These are phyloP conservation scores for Notodonta ziczac DNA, from an alignment of 2,888 invertebrate genomes.

Conservation along the genomic window DNA sequence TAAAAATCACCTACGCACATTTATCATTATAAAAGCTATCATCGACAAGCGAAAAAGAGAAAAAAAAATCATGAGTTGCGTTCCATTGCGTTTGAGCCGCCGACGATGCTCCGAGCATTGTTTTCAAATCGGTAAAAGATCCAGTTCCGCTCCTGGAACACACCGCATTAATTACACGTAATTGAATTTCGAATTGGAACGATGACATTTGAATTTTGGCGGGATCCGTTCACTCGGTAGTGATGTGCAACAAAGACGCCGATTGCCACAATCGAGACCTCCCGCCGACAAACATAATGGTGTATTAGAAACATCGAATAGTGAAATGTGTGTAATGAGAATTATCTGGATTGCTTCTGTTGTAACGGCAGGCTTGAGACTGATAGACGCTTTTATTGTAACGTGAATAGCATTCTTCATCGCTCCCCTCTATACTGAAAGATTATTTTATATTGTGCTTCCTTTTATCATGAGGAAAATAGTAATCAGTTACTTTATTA, in stretches of 20 bases:
- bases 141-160: conserved; percentile 75
- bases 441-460: conserved; percentile 76
- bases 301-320: conserved; percentile 76
- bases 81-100: conserved; percentile 65
- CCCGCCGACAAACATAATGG: conserved; percentile 76
- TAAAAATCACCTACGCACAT: conserved; percentile 36
- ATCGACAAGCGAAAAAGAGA: conserved; percentile 51
- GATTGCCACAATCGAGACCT: conserved; percentile 74
- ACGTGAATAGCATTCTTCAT: conserved; percentile 75
- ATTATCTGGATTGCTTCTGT: conserved; percentile 83
- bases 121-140: conserved; percentile 77
- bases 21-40: conserved; percentile 52
- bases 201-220: conserved; percentile 86
- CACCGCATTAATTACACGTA: conserved; percentile 85
- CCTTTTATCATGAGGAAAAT: conserved; percentile 72
- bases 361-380: conserved; percentile 71
- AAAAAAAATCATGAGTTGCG: conserved; percentile 64
- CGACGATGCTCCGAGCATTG: conserved; percentile 67
- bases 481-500: conserved; percentile 80
- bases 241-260: conserved; percentile 79
- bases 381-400: conserved; percentile 70
- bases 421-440: conserved; percentile 72
- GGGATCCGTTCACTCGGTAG: conserved; percentile 72
- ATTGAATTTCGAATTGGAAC: conserved; percentile 88
- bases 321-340: conserved; percentile 83